Evolutionary conservation across 2,113 vertebrate genomes (phyloP).

Genomic region (Perognathus longimembris): DNA sequence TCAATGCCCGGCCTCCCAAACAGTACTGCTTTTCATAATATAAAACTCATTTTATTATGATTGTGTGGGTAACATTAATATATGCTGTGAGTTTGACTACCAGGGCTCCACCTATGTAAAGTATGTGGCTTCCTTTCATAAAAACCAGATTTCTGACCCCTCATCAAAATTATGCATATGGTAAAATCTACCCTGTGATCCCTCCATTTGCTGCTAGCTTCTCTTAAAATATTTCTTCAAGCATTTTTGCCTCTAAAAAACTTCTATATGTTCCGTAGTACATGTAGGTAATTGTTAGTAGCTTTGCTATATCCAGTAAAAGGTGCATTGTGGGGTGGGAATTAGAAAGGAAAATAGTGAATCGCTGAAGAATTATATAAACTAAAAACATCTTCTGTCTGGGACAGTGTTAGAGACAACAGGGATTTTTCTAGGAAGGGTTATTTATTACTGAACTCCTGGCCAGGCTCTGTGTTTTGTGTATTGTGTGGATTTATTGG

Average conservation of each 20-base stretch:
- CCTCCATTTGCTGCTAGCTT: background rate
- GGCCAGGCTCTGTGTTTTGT: background rate
- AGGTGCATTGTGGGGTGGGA: background rate
- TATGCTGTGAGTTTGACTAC: background rate
- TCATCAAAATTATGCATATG: background rate
- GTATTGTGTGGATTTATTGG: background rate
- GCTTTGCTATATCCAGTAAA: background rate
- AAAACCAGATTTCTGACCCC: background rate
- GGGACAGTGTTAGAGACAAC: background rate
- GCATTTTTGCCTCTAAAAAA: background rate
- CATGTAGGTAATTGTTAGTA: background rate
- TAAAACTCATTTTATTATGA: background rate
- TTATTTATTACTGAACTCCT: background rate
- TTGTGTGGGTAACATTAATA: background rate
- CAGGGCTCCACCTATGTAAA: background rate
- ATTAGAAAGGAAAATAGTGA: background rate
- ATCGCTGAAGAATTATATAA: background rate
- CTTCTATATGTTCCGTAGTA: background rate
- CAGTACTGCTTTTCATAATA: background rate
- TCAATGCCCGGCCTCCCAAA: background rate
- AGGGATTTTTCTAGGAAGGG: background rate
- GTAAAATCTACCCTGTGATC: background rate
- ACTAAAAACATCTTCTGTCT: background rate
- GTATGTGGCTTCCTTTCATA: background rate
- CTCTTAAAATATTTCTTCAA: background rate